These are phyloP conservation scores for Archilochus colubris DNA, from an alignment of 2,113 vertebrate genomes.

Conservation along the genomic window DNA sequence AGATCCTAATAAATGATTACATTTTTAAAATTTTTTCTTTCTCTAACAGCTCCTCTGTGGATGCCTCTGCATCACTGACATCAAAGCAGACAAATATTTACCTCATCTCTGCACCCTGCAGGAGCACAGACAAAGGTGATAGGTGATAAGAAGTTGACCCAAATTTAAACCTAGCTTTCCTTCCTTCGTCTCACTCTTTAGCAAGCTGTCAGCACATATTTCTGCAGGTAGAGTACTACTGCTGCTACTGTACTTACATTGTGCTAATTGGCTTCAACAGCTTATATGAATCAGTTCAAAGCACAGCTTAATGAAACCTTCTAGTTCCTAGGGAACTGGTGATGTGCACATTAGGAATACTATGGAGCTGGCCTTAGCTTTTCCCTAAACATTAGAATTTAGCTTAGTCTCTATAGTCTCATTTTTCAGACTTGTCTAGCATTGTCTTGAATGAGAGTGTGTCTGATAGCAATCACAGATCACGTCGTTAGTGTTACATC, in stretches of 20 bases:
- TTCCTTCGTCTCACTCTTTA: slow-evolving; percentile 20
- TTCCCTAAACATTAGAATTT: neutral
- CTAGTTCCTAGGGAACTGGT: neutral
- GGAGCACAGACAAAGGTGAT: neutral
- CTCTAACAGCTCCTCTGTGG: neutral
- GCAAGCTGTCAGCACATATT: neutral
- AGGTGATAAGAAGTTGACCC: neutral
- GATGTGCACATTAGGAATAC: neutral
- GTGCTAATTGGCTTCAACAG: slow-evolving; percentile 33
- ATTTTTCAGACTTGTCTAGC: neutral
- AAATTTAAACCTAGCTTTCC: neutral
- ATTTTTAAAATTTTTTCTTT: no score
- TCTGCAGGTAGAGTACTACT: neutral
- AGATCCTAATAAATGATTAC: neutral
- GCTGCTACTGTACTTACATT: neutral
- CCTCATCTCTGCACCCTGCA: neutral
- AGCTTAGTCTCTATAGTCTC: neutral
- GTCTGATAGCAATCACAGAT: neutral
- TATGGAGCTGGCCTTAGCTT: neutral
- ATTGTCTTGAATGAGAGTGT: neutral
- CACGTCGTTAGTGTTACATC: neutral
- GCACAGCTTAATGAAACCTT: neutral
- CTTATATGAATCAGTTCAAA: slow-evolving; percentile 3
- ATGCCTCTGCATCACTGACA: rapidly evolving
- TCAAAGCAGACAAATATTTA: neutral